Base-by-base conservation (phyloP, 2,113 vertebrate genomes). In the Zapus hudsonius region DNA sequence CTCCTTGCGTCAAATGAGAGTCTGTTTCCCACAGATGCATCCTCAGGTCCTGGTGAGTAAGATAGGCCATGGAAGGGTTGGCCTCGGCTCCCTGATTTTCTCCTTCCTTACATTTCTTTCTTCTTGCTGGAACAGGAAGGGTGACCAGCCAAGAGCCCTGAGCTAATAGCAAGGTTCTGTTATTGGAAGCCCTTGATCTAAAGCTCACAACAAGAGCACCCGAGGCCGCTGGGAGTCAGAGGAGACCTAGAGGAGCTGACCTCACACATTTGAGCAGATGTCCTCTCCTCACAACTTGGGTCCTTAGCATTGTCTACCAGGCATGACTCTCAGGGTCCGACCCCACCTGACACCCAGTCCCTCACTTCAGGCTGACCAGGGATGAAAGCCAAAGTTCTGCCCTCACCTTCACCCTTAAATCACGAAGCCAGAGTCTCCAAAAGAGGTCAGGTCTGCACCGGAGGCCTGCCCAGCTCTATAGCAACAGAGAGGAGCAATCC, bases 21-120 rank as follows among this genome's bases (percentile, higher is more conserved):
- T n/a, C 33, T 10, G 10, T 9, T 36, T 12, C 11, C 55, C 19
- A 2, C 1, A 0, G 3, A n/a, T 23, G 23, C 15, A 3, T 36
- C 7, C 16, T 17, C 17, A 20, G 63, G 76, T 17, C 79, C 27
- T 13, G 38, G 7, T 16, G 40, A 4, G 42, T 40, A 63, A 81
- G 59, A 81, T 44, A 29, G 25, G 33, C 33, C 27, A 66, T 8
- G 38, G 22, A 9, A 31, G 11, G 11, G 40, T 10, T 15, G 3
- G 11, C 7, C 13, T 17, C 61, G 1, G 40, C 17, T 13, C 9
- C 6, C 5, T 15, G n/a, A n/a, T n/a, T n/a, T n/a, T 47, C 47
- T 13, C 59, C 40, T 64, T 36, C 17, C 40, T 42, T 16, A 0
- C 36, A 5, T 40, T 19, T 25, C 3, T 40, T 11, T 0, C 36